Base-by-base conservation (phyloP, 2,113 vertebrate genomes). In the Pelmatolapia mariae region DNA sequence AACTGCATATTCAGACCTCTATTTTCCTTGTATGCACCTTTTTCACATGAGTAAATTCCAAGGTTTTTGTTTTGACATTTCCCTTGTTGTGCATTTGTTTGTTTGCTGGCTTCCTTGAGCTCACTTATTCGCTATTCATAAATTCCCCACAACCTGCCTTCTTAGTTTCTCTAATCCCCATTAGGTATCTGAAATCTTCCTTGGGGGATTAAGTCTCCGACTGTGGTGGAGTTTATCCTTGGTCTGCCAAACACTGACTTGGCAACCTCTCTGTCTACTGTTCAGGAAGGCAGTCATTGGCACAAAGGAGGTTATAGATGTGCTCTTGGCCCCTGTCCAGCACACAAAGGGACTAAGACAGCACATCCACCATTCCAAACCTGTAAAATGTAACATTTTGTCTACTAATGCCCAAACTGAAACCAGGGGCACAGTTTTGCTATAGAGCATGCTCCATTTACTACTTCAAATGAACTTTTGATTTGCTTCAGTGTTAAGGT, bases 221-320 rank as follows among this genome's bases (percentile, higher is more conserved):
- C 89, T 91, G 82, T 79, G 76, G 68, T 83, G 36, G 84, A 94
- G 93, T 94, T 94, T 92, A 88, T 91, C 81, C 84, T 82, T 52
- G 36, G 50, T 89, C 84, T 93, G 91, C 92, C 92, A 90, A 91
- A 91, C 84, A 82, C 22, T 83, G 89, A 90, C 87, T 94, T 92
- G 92, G 91, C 89, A 89, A 63, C 50, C 66, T 56, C 85, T 89
- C 68, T 91, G 88, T 91, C 86, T 91, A 18, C 78, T 87, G 86
- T 86, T 92, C 57, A 82, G 85, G 53, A 84, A 93, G 86, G 81
- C 73, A 89, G 56, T 50, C 81, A 68, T 71, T 83, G 83, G 63
- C 85, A 89, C 86, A 22, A 24, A 19, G 86, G 80, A 59, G 81
- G 87, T 91, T 90, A 87, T 83, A 86, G 89, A 94, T 89, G 91